Evolutionary conservation across 35 echinoderm and acorn worm genomes (phyloP).

Genomic region (Chiridota heheva): DNA sequence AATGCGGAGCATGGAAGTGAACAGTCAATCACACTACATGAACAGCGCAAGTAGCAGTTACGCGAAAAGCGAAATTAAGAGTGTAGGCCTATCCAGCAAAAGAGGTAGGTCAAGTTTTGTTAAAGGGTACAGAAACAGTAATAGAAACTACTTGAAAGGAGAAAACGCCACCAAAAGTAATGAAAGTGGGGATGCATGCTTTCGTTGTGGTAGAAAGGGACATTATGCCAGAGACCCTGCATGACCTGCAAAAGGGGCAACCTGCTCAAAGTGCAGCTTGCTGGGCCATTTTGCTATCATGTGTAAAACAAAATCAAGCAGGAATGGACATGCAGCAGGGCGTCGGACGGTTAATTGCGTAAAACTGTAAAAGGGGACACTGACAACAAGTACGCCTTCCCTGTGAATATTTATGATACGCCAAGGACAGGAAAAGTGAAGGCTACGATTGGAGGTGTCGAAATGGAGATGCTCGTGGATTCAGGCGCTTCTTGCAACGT

Average conservation of each 20-base stretch:
- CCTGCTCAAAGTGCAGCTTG: background rate
- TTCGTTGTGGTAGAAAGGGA: background rate
- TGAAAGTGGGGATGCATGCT: background rate
- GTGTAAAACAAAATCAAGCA: background rate
- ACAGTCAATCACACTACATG: background rate
- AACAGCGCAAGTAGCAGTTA: background rate
- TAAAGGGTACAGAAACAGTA: background rate
- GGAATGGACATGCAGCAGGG: background rate
- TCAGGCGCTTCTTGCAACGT: too few relatives aligned
- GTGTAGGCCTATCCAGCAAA: too few relatives aligned
- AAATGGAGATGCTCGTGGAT: too few relatives aligned
- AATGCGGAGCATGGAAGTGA: slow-evolving; percentile 4
- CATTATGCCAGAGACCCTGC: background rate
- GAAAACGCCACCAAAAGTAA: background rate
- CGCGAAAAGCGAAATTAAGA: background rate
- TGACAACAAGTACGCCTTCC: background rate
- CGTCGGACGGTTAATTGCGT: background rate
- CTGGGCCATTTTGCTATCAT: background rate
- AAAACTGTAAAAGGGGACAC: background rate
- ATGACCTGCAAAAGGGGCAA: background rate
- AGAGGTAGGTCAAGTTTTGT: too few relatives aligned
- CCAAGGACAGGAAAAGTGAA: too few relatives aligned
- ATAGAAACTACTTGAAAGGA: too few relatives aligned
- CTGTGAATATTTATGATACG: background rate
- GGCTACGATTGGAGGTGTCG: too few relatives aligned